Conservation (phyloP, 2,113 vertebrate species). For the Phalacrocorax carbo region DNA sequence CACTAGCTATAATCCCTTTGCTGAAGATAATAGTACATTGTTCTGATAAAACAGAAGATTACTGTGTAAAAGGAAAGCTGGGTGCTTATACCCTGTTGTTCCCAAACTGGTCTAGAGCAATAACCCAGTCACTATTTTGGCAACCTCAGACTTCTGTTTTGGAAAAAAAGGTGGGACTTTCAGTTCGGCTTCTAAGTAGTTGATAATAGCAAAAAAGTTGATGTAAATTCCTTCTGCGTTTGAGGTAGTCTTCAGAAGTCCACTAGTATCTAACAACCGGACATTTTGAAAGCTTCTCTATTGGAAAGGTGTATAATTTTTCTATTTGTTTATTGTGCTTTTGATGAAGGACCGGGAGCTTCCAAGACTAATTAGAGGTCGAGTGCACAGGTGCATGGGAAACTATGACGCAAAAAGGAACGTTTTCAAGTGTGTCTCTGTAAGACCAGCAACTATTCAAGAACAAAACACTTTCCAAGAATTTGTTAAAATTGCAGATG, state of each 20-base stretch:
- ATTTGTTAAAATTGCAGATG: constrained; percentile 81
- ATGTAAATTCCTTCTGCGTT: neutral
- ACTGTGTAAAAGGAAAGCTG: neutral
- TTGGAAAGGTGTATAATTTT: neutral
- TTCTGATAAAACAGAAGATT: neutral
- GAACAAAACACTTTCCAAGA: constrained; percentile 86
- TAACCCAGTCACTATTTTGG: neutral
- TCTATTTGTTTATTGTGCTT: constrained; percentile 2
- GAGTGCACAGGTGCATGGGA: constrained; percentile 89
- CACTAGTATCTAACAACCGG: neutral
- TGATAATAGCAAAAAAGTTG: neutral
- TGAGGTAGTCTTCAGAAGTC: neutral
- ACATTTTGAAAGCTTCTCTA: neutral
- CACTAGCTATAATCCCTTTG: neutral
- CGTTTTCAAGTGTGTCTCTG: constrained; percentile 86
- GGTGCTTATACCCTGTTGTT: neutral
- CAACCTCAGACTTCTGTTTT: neutral
- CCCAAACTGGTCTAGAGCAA: neutral
- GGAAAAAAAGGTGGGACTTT: neutral
- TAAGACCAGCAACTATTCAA: constrained; percentile 80
- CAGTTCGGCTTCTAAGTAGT: neutral
- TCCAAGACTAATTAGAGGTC: constrained; percentile 90
- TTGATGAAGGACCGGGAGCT: constrained; percentile 85
- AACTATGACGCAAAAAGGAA: constrained; percentile 85
- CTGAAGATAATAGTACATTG: neutral